Conservation (phyloP, 30 jellyfish, hydroid and myxozoan genomes). For the Aurelia sp. region DNA sequence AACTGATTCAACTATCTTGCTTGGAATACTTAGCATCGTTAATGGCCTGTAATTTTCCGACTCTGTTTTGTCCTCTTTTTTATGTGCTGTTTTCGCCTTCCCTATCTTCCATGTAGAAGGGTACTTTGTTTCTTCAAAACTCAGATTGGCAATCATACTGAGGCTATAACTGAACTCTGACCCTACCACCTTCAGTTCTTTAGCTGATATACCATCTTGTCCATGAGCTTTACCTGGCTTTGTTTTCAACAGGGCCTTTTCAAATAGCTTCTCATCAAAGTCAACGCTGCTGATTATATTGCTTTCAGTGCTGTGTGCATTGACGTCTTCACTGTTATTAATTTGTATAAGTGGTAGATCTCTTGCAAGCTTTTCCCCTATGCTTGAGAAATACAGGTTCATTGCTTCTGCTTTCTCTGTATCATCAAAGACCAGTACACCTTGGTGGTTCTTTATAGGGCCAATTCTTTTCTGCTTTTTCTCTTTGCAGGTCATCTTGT, state of each 20-base stretch:
- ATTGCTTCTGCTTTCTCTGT: slow-evolving; percentile 35
- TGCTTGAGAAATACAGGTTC: slow-evolving; percentile 34
- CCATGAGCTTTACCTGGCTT: slow-evolving; percentile 47
- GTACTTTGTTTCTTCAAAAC: slow-evolving; percentile 37
- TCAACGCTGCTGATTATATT: slow-evolving; percentile 37
- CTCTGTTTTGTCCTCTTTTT: slow-evolving; percentile 40
- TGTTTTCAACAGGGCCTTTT: slow-evolving; percentile 38
- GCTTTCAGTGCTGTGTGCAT: slow-evolving; percentile 28
- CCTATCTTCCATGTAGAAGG: slow-evolving; percentile 37
- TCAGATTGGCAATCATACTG: slow-evolving; percentile 39
- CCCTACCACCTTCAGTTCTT: slow-evolving; percentile 40
- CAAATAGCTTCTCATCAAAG: slow-evolving; percentile 40
- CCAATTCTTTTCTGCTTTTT: slow-evolving; percentile 38
- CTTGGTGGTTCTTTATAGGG: slow-evolving; percentile 35
- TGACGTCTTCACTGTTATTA: no score
- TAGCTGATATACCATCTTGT: slow-evolving; percentile 29
- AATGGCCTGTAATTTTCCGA: slow-evolving; percentile 45
- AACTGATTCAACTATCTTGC: slow-evolving; percentile 53
- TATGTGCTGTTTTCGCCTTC: slow-evolving; percentile 36
- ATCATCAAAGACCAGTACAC: slow-evolving; percentile 40
- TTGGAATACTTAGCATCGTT: slow-evolving; percentile 53
- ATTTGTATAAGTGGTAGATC: slow-evolving; percentile 1
- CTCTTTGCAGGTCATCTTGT: slow-evolving; percentile 39
- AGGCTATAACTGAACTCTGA: slow-evolving; percentile 31
- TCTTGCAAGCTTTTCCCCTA: slow-evolving; percentile 43